These are phyloP conservation scores for Hystrix cristata DNA, from an alignment of 2,113 vertebrate species.

Conservation along the genomic window DNA sequence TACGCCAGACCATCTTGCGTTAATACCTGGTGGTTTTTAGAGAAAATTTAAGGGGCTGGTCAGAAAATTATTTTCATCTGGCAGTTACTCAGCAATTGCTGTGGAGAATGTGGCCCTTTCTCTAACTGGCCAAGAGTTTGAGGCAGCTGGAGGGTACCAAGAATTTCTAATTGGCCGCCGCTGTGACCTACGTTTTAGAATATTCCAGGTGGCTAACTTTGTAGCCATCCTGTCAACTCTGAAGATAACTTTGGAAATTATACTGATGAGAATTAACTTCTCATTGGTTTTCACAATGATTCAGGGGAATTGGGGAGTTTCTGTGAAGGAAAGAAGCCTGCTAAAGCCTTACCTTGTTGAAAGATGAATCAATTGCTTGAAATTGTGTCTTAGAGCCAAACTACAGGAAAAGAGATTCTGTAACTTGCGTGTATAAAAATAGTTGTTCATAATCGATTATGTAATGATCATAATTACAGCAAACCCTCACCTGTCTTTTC, in stretches of 20 bases:
- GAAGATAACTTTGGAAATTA: neutral
- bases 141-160: neutral
- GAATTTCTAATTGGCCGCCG: neutral
- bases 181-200: neutral
- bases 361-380: neutral
- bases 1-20: neutral
- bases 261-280: neutral
- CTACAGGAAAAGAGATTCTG: neutral
- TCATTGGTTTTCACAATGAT: slow-evolving; percentile 19
- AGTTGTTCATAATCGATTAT: neutral
- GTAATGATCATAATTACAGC: neutral
- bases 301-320: neutral
- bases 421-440: neutral
- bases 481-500: neutral
- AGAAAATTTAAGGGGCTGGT: neutral
- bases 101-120: neutral
- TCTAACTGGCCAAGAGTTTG: neutral
- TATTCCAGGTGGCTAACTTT: neutral
- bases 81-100: neutral
- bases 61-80: neutral
- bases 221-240: neutral
- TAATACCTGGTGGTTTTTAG: neutral
- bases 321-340: neutral
- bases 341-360: neutral
- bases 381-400: slow-evolving; percentile 15